Percentiles rank a stretch among this genome's conserved stretches.
These are phyloP conservation scores for Sminthurinus aureus DNA, from an alignment of 2,888 invertebrate species.

Conservation along the genomic window DNA sequence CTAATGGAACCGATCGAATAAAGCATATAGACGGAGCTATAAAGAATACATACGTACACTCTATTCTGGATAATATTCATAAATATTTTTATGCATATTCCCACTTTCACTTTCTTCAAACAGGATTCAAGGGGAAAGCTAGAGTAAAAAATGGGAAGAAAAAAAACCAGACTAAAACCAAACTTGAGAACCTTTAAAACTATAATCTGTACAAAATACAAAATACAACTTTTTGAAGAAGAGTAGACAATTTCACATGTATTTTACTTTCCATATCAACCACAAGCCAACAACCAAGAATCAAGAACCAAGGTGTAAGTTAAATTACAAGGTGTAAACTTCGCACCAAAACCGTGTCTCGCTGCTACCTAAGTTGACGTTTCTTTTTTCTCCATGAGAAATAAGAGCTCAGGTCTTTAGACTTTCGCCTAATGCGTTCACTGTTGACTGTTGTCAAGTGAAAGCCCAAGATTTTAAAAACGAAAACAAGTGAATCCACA, in stretches of 20 bases:
- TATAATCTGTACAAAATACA: no score
- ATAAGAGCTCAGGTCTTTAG: constrained; percentile 32
- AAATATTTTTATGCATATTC: neutral
- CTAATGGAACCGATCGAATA: constrained; percentile 26
- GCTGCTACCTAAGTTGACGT: constrained; percentile 21
- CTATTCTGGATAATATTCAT: neutral
- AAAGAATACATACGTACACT: neutral
- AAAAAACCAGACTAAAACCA: no score
- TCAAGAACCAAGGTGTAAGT: constrained; percentile 18
- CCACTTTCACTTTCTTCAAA: neutral
- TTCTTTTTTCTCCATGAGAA: constrained; percentile 27
- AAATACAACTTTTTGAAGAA: no score
- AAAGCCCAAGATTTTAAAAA: no score
- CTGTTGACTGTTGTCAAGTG: constrained; percentile 16
- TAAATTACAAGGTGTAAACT: constrained; percentile 27
- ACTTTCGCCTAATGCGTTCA: constrained; percentile 34
- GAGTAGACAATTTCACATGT: no score
- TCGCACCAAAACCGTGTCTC: neutral
- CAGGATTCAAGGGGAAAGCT: neutral
- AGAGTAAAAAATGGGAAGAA: neutral
- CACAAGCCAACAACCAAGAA: no score
- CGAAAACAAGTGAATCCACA: neutral
- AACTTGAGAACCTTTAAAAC: no score
- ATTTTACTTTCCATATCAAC: no score
- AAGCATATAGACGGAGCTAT: constrained; percentile 15